A percentile compares a stretch with the other conserved stretches of the same genome.
phyloP scores from a whole-genome alignment of 2,888 invertebrate species.

The Melanostoma mellinum region DNA sequence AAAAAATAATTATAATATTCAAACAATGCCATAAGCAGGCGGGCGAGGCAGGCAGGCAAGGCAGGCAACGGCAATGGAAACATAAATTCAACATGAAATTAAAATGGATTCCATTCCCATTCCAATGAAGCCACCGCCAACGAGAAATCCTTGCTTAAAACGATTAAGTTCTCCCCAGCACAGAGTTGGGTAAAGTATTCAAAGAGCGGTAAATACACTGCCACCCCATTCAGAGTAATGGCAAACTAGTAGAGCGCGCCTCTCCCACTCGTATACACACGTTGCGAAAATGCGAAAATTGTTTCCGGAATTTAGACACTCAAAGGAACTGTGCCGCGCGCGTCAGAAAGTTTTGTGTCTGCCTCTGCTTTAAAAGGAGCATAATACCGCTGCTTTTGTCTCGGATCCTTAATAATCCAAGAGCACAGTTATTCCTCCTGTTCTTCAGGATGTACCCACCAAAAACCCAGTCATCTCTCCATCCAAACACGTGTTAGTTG shows the following conservation, averaged over 20 bases:
- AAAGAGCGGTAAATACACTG: constrained; percentile 1
- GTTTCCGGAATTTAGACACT: constrained; percentile 50
- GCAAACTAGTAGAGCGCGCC: no score
- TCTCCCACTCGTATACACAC: no score
- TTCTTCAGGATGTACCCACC: no score
- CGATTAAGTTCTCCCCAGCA: constrained; percentile 36
- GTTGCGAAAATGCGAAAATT: constrained; percentile 16
- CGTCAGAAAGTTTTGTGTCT: no score
- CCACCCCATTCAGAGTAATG: background rate
- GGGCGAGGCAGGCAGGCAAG: no score
- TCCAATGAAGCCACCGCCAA: background rate
- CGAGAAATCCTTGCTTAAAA: constrained; percentile 17
- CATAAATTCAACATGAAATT: constrained; percentile 44
- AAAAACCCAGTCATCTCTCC: no score
- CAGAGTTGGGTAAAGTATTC: background rate
- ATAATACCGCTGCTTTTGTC: no score
- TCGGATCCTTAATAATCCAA: no score
- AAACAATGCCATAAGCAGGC: constrained; percentile 16
- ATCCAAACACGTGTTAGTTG: no score
- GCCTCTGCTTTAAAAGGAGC: no score
- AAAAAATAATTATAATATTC: background rate
- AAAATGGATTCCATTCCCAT: constrained; percentile 41
- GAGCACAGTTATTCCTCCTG: no score
- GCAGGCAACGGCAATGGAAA: background rate
- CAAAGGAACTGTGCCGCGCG: constrained; percentile 24